A percentile compares a stretch with the other conserved stretches of the same genome.
phyloP scores from a whole-genome alignment of 2,797 vertebrate genomes.

The Hippoglossus hippoglossus region DNA sequence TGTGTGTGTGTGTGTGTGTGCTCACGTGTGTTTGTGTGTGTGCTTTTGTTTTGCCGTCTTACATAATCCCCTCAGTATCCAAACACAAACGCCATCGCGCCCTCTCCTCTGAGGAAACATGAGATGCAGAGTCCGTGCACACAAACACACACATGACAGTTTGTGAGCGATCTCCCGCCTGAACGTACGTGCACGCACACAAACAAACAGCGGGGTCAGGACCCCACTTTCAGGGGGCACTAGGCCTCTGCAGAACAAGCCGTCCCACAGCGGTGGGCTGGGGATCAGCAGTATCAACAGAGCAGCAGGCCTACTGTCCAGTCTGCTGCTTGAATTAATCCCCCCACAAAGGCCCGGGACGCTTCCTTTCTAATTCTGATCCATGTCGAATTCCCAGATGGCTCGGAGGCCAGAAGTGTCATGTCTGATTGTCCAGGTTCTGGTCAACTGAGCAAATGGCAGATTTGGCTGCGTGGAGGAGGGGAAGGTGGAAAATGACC shows the following conservation, averaged over 20 bases:
- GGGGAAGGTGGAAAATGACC: conserved; percentile 38
- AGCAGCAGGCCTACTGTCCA: conserved; percentile 75
- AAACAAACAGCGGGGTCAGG: too few relatives aligned
- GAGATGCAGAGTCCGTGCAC: conserved; percentile 29
- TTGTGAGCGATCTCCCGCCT: conserved; percentile 14
- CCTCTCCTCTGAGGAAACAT: conserved; percentile 48
- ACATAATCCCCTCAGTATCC: conserved; percentile 58
- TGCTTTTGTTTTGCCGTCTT: conserved; percentile 67
- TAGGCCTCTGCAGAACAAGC: conserved; percentile 65
- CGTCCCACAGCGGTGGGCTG: conserved; percentile 71
- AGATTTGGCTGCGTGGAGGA: conserved; percentile 41
- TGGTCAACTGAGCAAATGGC: conserved; percentile 69
- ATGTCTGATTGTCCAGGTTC: conserved; percentile 66
- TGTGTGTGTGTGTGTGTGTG: conserved; percentile 20
- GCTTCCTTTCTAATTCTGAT: conserved; percentile 71
- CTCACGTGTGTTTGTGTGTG: conserved; percentile 54
- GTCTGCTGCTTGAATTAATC: conserved; percentile 81
- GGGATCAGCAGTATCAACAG: conserved; percentile 78
- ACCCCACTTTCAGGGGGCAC: conserved; percentile 68
- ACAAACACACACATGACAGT: conserved; percentile 18
- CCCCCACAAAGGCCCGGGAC: conserved; percentile 61
- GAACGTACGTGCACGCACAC: conserved; percentile 2
- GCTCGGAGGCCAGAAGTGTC: conserved; percentile 68
- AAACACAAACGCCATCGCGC: conserved; percentile 44
- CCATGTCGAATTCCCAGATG: conserved; percentile 75